phyloP scores from a whole-genome alignment of 2,797 vertebrate species.

The Hephaestus fuliginosus region DNA sequence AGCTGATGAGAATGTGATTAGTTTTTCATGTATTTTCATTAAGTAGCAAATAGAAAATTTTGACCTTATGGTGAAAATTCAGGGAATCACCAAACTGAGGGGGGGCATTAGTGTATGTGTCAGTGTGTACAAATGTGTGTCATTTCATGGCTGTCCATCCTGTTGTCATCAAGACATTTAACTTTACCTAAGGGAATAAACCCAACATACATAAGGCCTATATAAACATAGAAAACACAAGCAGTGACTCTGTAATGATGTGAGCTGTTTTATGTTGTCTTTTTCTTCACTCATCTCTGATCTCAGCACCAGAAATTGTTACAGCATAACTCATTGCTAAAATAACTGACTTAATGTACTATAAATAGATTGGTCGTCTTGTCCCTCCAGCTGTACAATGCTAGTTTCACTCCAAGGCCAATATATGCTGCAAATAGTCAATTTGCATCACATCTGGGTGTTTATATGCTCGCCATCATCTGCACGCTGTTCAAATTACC shows the following conservation, averaged over 20 bases:
- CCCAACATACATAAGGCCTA: no score
- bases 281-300: neutral
- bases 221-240: neutral
- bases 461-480: neutral
- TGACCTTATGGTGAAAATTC: no score
- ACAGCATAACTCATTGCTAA: neutral
- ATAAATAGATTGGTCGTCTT: neutral
- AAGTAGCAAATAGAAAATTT: no score
- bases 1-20: no score
- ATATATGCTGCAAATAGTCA: neutral
- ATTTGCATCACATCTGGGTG: slow-evolving; percentile 23
- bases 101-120: no score
- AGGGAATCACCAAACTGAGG: no score
- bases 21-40: no score
- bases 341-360: slow-evolving; percentile 2
- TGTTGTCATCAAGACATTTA: no score
- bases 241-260: neutral
- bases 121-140: no score
- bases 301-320: neutral
- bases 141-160: no score
- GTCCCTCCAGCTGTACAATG: slow-evolving; percentile 6
- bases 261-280: neutral
- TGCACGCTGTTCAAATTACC: neutral
- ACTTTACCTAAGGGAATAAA: no score
- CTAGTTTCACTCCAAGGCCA: neutral